A percentile compares a stretch with the other conserved stretches of the same genome.
Conservation (phyloP, 2,888 invertebrate genomes). For the Scaptomyza cyrtandrae region DNA sequence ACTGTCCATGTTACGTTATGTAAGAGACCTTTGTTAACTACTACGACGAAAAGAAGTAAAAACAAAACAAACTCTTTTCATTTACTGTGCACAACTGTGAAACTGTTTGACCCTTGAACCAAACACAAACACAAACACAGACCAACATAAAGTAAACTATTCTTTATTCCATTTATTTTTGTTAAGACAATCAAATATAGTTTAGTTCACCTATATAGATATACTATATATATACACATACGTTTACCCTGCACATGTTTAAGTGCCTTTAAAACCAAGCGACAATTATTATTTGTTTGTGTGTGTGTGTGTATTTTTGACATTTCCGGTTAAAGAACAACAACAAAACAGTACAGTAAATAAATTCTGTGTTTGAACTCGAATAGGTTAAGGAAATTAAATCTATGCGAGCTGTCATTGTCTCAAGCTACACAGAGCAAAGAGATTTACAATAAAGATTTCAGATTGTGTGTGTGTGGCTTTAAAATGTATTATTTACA, state of each 20-base stretch:
- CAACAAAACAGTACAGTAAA: constrained; percentile 9
- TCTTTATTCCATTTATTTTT: background rate
- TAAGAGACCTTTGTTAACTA: constrained; percentile 11
- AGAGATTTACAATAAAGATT: too few relatives aligned
- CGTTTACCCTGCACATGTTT: background rate
- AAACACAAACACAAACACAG: background rate
- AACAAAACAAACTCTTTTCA: background rate
- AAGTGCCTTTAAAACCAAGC: constrained; percentile 4
- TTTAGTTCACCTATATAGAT: too few relatives aligned
- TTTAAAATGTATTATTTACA: too few relatives aligned
- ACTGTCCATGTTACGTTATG: constrained; percentile 27
- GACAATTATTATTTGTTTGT: constrained; percentile 10
- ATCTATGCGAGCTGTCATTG: too few relatives aligned
- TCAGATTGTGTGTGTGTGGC: too few relatives aligned
- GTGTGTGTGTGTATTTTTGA: constrained; percentile 6
- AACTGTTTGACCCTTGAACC: background rate
- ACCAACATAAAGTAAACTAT: background rate
- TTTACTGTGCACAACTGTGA: background rate
- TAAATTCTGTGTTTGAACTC: background rate
- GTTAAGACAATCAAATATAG: background rate
- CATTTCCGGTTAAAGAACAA: constrained; percentile 29
- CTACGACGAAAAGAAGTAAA: constrained; percentile 4
- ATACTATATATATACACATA: too few relatives aligned
- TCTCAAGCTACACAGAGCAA: too few relatives aligned
- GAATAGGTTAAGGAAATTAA: too few relatives aligned